Percentiles rank a stretch among this genome's conserved stretches.
Conservation (phyloP, 64 coral and sea anemone species). For the Montipora foliosa region DNA sequence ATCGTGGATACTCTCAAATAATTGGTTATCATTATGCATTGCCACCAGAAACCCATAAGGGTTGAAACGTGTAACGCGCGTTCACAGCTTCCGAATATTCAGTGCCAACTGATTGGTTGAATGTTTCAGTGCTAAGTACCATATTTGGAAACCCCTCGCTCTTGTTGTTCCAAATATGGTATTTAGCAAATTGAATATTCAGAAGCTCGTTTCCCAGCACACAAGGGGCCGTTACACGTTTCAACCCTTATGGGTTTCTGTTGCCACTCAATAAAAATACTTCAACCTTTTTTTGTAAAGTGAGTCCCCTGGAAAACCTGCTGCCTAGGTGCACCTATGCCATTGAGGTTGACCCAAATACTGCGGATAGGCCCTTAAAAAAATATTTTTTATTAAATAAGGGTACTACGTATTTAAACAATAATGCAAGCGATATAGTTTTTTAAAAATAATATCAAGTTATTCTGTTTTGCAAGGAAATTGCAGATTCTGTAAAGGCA, state of each 20-base stretch:
- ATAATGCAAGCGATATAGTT: not conserved
- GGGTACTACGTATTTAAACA: not conserved
- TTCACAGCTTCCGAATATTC: too few relatives aligned
- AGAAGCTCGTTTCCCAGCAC: too few relatives aligned
- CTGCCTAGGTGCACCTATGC: not conserved
- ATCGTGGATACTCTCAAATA: not conserved
- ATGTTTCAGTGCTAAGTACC: too few relatives aligned
- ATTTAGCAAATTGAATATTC: too few relatives aligned
- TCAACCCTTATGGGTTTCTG: too few relatives aligned
- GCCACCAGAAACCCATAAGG: too few relatives aligned
- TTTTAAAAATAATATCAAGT: not conserved
- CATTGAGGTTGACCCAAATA: not conserved
- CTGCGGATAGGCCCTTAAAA: not conserved
- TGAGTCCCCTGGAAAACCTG: not conserved
- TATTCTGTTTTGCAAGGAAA: not conserved
- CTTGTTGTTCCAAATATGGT: too few relatives aligned
- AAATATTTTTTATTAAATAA: not conserved
- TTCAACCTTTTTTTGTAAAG: not conserved
- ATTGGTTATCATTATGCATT: not conserved
- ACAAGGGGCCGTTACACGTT: too few relatives aligned
- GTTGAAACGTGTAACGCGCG: too few relatives aligned
- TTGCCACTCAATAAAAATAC: not conserved
- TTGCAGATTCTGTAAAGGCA: not conserved
- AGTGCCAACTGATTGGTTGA: too few relatives aligned
- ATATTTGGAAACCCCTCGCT: too few relatives aligned